Evolutionary conservation across 2,888 invertebrate species (phyloP), one percentile per base, ranked within the genome.

Genomic region (Drosophila prolongata): DNA sequence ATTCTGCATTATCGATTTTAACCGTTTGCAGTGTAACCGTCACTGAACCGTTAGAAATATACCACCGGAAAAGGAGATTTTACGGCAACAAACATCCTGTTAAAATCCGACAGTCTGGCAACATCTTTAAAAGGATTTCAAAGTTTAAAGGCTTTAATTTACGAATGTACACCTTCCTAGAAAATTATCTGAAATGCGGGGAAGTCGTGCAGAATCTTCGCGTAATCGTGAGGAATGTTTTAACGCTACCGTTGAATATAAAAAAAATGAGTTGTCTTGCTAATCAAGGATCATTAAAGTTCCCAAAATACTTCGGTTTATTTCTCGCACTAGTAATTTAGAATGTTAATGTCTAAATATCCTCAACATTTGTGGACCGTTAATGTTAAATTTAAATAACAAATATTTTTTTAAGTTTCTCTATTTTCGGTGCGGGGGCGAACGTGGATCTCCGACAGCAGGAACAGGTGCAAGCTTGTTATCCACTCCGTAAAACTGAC

Each of bases 391-490:
- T 19, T 43, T 43, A 4, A 11, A 2, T 19, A 3, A 4, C 0
- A 43, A 42, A 16, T 16, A 24, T 24, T 24, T 24, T 19, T 4
- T 24, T 4, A 24, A 4, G 4, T 19, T 16, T 4, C 1, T n/a
- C 14, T 3, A 44, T n/a, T 30, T 40, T 8, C 16, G n/a, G 37
- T 37, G 40, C n/a, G 11, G 16, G 1, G 37, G 14, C 37, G 49
- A 70, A 3, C 80, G 72, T 0, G 80, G 78, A 73, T 81, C 86
- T 1, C 56, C 70, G 14, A 70, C 54, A 3, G 73, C 65, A 0
- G 90, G 90, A 19, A 88, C 75, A 0, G 91, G 91, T 1, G 86
- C 89, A 14, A 89, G 62, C 54, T 90, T 89, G 55, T 81, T 80
- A 47, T 88, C 85, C 1, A 80, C 71, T 1, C 89, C 85, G 72